Evolutionary conservation across 64 coral and sea anemone species (phyloP).

Genomic region (Montipora cactus): DNA sequence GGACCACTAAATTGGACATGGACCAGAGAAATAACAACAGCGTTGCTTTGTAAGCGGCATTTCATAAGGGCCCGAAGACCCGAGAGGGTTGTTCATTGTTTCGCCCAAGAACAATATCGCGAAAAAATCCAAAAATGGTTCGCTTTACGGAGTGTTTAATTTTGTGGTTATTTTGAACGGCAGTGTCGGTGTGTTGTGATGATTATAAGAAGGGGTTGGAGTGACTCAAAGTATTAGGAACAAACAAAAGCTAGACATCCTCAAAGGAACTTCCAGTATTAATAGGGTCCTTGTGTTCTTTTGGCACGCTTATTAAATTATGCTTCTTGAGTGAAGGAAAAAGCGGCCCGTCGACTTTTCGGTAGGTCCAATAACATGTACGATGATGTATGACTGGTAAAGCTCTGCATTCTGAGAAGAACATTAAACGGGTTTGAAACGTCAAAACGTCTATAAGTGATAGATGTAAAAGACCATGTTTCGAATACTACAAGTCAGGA

Average conservation of each 20-base stretch:
- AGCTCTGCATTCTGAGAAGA: neutral
- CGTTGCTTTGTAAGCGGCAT: neutral
- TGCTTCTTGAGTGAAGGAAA: conserved; percentile 35
- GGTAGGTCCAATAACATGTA: conserved; percentile 6
- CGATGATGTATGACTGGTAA: neutral
- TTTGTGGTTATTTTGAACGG: neutral
- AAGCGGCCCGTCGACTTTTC: neutral
- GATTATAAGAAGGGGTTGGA: conserved; percentile 25
- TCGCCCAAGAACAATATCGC: neutral
- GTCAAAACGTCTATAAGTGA: neutral
- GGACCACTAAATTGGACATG: no score
- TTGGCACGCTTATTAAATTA: conserved; percentile 50
- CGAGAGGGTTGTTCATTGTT: neutral
- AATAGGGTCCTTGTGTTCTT: conserved; percentile 44
- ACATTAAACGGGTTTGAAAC: neutral
- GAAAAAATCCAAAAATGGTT: neutral
- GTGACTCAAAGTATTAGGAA: conserved; percentile 4
- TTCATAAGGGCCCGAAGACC: neutral
- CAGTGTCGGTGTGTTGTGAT: neutral
- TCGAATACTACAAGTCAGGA: neutral
- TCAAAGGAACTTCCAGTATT: conserved; percentile 17
- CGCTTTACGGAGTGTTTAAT: neutral
- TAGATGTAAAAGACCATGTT: neutral
- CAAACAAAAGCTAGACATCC: conserved; percentile 32
- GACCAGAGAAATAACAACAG: neutral